phyloP scores from a whole-genome alignment of 2,888 invertebrate species.

The Eupithecia vulgata region DNA sequence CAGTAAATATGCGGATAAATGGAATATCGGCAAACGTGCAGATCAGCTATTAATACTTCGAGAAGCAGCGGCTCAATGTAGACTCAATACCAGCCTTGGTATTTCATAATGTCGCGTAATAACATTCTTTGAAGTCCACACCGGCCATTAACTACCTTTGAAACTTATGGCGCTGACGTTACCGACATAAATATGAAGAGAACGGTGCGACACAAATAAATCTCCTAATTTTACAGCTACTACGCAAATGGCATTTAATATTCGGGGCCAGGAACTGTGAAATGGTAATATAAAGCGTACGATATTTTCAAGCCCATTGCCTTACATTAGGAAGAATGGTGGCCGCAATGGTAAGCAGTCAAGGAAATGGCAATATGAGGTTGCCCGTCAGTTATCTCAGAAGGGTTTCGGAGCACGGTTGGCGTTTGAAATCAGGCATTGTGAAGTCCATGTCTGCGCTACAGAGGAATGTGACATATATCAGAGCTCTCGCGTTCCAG shows the following conservation, averaged over 20 bases:
- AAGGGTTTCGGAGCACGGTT: conserved; percentile 52
- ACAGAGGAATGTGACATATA: conserved; percentile 50
- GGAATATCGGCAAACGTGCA: conserved; percentile 49
- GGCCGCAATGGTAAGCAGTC: conserved; percentile 47
- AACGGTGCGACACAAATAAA: conserved; percentile 36
- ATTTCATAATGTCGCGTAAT: conserved; percentile 51
- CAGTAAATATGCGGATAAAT: conserved; percentile 51
- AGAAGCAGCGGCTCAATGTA: conserved; percentile 27
- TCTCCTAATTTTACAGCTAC: conserved; percentile 40
- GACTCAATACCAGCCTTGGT: conserved; percentile 44
- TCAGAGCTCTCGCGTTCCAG: conserved; percentile 47
- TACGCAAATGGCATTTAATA: conserved; percentile 37
- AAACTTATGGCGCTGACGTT: conserved; percentile 52
- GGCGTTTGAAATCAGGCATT: conserved; percentile 51
- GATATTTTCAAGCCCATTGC: conserved; percentile 50
- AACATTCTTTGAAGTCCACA: conserved; percentile 51
- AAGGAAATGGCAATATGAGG: conserved; percentile 53
- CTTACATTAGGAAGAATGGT: conserved; percentile 48
- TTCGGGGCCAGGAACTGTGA: conserved; percentile 43
- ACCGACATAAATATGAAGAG: conserved; percentile 35
- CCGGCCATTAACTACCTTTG: conserved; percentile 56
- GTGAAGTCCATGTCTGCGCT: conserved; percentile 45
- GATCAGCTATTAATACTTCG: conserved; percentile 50
- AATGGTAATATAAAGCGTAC: conserved; percentile 46
- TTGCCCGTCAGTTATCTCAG: conserved; percentile 47